Evolutionary conservation across 1,140 invertebrate species (phyloP).

Genomic region (Anthonomus grandis): DNA sequence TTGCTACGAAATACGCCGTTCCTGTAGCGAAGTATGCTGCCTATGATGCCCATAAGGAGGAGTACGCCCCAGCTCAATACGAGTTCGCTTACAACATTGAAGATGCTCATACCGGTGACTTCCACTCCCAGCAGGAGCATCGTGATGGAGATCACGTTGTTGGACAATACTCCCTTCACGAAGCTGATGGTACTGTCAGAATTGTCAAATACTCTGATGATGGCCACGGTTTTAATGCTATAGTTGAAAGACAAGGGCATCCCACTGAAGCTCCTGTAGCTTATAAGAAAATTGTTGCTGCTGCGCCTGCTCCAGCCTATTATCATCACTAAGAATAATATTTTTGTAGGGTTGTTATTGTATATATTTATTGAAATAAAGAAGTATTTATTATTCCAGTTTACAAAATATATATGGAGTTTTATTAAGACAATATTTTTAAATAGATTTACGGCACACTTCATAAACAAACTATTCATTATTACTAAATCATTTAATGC

Average conservation of each 20-base stretch:
- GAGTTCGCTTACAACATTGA: constrained; percentile 34
- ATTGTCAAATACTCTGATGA: constrained; percentile 56
- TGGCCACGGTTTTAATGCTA: constrained; percentile 46
- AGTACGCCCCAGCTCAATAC: constrained; percentile 31
- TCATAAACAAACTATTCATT: too few species aligned
- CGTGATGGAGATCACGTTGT: constrained; percentile 32
- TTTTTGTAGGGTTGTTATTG: too few species aligned
- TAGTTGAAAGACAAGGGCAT: constrained; percentile 33
- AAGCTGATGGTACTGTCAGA: constrained; percentile 55
- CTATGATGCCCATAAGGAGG: constrained; percentile 16
- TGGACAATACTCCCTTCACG: constrained; percentile 46
- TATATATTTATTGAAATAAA: too few species aligned
- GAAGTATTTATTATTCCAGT: too few species aligned
- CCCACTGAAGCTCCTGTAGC: constrained; percentile 19
- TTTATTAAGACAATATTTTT: too few species aligned
- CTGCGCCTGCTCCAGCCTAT: neutral
- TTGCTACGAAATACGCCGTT: constrained; percentile 24
- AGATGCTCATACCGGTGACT: constrained; percentile 53
- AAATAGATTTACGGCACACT: too few species aligned
- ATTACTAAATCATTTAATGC: too few species aligned
- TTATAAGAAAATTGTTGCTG: constrained; percentile 21
- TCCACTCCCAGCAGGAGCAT: constrained; percentile 35
- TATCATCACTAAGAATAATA: too few species aligned
- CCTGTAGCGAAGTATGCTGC: constrained; percentile 23
- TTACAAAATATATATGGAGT: too few species aligned